Conservation (phyloP, 2,113 vertebrate species). For the Passer domesticus region DNA sequence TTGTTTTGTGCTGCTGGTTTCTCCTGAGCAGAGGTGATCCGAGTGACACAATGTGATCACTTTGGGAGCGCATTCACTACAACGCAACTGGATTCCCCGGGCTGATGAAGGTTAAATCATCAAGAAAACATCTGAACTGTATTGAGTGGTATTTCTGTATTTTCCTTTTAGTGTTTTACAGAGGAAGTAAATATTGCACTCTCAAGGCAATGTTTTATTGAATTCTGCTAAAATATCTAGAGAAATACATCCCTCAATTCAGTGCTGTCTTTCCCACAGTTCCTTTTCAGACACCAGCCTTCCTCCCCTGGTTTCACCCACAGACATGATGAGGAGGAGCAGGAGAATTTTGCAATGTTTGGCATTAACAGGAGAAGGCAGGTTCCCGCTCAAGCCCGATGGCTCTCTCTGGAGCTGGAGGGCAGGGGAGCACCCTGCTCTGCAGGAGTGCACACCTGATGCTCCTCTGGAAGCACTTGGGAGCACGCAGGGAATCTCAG, state of each 20-base stretch:
- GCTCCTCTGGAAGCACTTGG: background rate
- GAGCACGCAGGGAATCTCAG: background rate
- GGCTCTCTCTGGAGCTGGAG: background rate
- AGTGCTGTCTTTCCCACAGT: background rate
- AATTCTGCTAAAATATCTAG: background rate
- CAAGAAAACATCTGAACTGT: background rate
- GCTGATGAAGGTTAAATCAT: background rate
- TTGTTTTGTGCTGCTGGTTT: fast-evolving
- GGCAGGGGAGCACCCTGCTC: background rate
- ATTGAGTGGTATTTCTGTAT: background rate
- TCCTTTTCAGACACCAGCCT: background rate
- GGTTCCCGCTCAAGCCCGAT: background rate
- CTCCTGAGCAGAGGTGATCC: background rate
- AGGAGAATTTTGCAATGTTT: background rate
- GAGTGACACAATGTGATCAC: background rate
- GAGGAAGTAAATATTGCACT: background rate
- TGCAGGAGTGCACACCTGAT: background rate
- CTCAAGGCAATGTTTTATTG: background rate
- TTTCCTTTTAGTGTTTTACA: background rate
- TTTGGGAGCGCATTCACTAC: background rate
- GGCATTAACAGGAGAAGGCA: background rate
- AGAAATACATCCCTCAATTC: background rate
- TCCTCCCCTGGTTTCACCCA: background rate
- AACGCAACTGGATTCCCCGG: background rate
- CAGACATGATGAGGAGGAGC: background rate